phyloP scores from a whole-genome alignment of 2,113 vertebrate genomes.

The Misgurnus anguillicaudatus region DNA sequence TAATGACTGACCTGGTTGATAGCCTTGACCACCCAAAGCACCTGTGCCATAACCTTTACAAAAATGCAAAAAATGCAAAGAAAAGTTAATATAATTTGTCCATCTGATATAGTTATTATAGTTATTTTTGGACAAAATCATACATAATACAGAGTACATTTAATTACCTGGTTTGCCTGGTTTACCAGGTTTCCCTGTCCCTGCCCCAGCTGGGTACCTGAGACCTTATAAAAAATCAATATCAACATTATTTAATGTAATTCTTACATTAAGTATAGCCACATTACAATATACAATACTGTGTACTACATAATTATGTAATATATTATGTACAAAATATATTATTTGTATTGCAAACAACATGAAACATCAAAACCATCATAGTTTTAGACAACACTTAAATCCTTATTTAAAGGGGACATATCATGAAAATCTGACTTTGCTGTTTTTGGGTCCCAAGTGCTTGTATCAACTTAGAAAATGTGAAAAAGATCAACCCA shows the following conservation, averaged over 20 bases:
- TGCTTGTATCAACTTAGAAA: too few relatives aligned
- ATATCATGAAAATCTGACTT: too few relatives aligned
- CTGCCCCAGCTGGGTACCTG: conserved; percentile 59
- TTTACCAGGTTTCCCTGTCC: conserved; percentile 66
- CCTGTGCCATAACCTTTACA: conserved; percentile 51
- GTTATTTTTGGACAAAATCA: background rate
- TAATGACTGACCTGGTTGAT: conserved; percentile 52
- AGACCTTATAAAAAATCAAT: conserved; percentile 29
- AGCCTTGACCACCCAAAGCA: conserved; percentile 50
- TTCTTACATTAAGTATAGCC: background rate
- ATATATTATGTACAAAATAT: background rate
- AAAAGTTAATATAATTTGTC: background rate
- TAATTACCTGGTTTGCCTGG: conserved; percentile 62
- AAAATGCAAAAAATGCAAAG: background rate
- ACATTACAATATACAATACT: too few relatives aligned
- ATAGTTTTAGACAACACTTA: too few relatives aligned
- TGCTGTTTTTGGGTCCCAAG: too few relatives aligned
- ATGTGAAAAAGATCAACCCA: too few relatives aligned
- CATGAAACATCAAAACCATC: too few relatives aligned
- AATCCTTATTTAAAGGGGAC: too few relatives aligned
- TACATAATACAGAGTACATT: background rate
- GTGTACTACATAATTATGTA: background rate
- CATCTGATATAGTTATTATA: background rate
- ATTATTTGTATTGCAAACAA: too few relatives aligned
- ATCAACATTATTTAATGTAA: background rate